Base-by-base conservation (phyloP, 2,113 vertebrate species). In the Pterocles burchelli region DNA sequence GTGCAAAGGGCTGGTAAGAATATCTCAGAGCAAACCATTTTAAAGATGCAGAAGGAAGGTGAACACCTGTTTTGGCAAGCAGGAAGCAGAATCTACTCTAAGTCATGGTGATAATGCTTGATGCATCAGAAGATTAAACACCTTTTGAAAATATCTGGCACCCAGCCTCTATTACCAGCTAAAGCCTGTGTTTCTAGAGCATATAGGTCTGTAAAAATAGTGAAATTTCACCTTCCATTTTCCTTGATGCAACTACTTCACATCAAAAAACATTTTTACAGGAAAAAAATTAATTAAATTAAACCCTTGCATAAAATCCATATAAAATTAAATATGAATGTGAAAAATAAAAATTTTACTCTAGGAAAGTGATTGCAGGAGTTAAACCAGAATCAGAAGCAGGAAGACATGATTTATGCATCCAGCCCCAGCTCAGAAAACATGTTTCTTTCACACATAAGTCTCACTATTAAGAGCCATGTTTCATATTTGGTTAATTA, bases 1-100 rank as follows among this genome's bases (percentile, higher is more conserved):
- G 71, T 80, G 83, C 74, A 85, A 95, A 92, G 31, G 74, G n/a
- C 31, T 91, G 54, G 67, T 95, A 96, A 95, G 28, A 93, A 85
- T 85, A 85, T 65, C 85, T 94, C 59, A 70, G 65, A 63, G 33
- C n/a, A 75, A 92, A 89, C 34, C 21, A 54, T 87, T 93, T 90
- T 48, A 93, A 94, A 86, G 84, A 91, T 68, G 48, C 43, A 83
- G 66, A 96, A 96, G 70, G 49, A 82, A 93, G 54, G 6, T 73
- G 55, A 91, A 85, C 20, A 93, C 25, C 38, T 85, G 28, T 73
- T 89, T 71, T 6, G 6, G 58, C 88, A 89, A 89, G 26, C 8
- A 68, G 68, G 34, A 93, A 68, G 34, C 5, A 28, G 8, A 73
- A 75, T 72, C 54, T 28, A 33, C 29, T 78, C 58, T 25, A 76